Percentiles rank a stretch among this genome's conserved stretches.
Conservation (phyloP, 2,797 vertebrate genomes). For the Centropyge bicolor region DNA sequence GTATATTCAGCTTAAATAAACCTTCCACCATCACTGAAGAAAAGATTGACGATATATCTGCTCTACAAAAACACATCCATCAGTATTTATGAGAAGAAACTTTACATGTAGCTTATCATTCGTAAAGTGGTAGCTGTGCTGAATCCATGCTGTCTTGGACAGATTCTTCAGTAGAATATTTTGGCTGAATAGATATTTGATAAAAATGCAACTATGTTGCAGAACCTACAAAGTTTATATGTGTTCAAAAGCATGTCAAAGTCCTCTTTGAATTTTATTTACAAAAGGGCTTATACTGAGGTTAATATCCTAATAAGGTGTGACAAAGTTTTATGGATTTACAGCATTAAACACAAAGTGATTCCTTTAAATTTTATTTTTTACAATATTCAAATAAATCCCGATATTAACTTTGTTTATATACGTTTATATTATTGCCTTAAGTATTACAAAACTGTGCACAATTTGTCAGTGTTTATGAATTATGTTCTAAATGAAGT, state of each 20-base stretch:
- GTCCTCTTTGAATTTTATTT: constrained; percentile 61
- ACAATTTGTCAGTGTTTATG: constrained; percentile 74
- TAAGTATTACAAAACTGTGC: constrained; percentile 80
- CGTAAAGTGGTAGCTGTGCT: constrained; percentile 60
- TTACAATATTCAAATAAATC: constrained; percentile 61
- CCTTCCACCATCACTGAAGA: constrained; percentile 63
- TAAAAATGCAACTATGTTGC: constrained; percentile 76
- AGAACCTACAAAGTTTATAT: constrained; percentile 57
- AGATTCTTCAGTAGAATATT: constrained; percentile 69
- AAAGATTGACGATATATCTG: constrained; percentile 36
- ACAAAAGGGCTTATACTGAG: constrained; percentile 65
- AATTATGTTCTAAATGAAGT: constrained; percentile 76
- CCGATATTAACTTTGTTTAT: constrained; percentile 58
- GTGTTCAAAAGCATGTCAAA: constrained; percentile 65
- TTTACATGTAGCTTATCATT: constrained; percentile 62
- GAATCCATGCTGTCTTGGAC: constrained; percentile 48
- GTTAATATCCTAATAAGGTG: constrained; percentile 39
- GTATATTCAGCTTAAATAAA: constrained; percentile 76
- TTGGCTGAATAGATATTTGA: constrained; percentile 75
- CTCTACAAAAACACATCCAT: constrained; percentile 54
- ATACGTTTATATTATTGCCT: constrained; percentile 78
- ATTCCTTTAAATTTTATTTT: constrained; percentile 61
- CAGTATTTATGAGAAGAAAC: constrained; percentile 66
- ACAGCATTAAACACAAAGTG: constrained; percentile 44
- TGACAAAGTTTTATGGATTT: constrained; percentile 55